Conservation (phyloP, 2,113 vertebrate genomes). For the Daboia siamensis region DNA sequence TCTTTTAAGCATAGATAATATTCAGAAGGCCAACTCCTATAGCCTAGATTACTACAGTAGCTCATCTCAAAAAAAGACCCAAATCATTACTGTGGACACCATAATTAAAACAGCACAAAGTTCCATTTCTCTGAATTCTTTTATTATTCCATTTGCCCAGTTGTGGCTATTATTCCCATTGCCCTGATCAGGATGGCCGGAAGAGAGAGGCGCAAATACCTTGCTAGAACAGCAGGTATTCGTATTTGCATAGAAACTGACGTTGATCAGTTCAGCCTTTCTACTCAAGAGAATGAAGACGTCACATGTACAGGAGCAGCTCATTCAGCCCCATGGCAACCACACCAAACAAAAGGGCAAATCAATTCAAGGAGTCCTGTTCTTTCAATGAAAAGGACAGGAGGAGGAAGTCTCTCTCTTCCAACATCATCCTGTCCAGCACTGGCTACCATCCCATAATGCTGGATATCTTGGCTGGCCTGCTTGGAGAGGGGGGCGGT, state of each 20-base stretch:
- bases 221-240: accelerated
- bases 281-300: constrained; percentile 5
- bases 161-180: background rate
- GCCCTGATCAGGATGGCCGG: background rate
- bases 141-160: background rate
- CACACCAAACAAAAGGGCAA: constrained; percentile 56
- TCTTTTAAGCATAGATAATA: background rate
- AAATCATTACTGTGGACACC: background rate
- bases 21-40: background rate
- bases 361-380: constrained; percentile 20
- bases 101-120: constrained; percentile 15
- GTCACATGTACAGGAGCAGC: constrained; percentile 25
- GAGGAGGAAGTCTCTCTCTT: constrained; percentile 3
- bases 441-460: accelerated
- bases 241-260: accelerated
- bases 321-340: constrained; percentile 65
- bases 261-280: background rate
- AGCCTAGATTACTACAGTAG: background rate
- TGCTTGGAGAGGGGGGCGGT: background rate
- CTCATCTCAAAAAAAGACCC: background rate
- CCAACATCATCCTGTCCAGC: background rate
- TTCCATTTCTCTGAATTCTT: background rate
- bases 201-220: background rate
- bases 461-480: background rate
- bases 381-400: constrained; percentile 29